Evolutionary conservation across 1,140 invertebrate genomes (phyloP).

Genomic region (Hylaeus anthracinus): DNA sequence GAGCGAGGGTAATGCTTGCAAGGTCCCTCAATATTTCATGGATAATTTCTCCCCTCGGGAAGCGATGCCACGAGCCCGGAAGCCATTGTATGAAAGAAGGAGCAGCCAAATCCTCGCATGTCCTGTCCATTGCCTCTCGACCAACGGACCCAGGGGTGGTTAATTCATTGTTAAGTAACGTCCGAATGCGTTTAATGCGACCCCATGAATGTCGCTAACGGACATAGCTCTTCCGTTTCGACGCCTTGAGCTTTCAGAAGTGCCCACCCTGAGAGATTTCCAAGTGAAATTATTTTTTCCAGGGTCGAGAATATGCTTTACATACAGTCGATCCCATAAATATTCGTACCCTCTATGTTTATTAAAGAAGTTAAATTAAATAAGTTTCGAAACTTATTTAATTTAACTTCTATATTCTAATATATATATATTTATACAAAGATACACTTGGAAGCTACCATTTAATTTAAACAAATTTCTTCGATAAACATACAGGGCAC

Average conservation of each 20-base stretch:
- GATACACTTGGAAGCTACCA: too few species aligned
- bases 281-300: not conserved
- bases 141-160: slow-evolving; percentile 57
- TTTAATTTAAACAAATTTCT: too few species aligned
- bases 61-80: slow-evolving; percentile 59
- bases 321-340: too few species aligned
- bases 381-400: too few species aligned
- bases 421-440: too few species aligned
- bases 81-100: slow-evolving; percentile 66
- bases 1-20: slow-evolving; percentile 67
- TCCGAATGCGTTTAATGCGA: slow-evolving; percentile 64
- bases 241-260: slow-evolving; percentile 39
- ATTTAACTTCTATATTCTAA: too few species aligned
- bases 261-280: not conserved
- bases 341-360: too few species aligned
- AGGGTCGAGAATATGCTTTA: too few species aligned
- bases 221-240: slow-evolving; percentile 48
- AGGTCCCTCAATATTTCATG: slow-evolving; percentile 73
- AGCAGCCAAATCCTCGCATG: slow-evolving; percentile 66
- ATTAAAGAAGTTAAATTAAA: too few species aligned
- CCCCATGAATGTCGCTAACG: slow-evolving; percentile 49
- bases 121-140: slow-evolving; percentile 58
- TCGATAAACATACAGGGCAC: too few species aligned
- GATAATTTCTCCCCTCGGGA: slow-evolving; percentile 71
- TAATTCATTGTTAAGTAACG: slow-evolving; percentile 72